These are phyloP conservation scores for Phrynocephalus forsythii DNA, from an alignment of 2,797 vertebrate species.

Conservation along the genomic window DNA sequence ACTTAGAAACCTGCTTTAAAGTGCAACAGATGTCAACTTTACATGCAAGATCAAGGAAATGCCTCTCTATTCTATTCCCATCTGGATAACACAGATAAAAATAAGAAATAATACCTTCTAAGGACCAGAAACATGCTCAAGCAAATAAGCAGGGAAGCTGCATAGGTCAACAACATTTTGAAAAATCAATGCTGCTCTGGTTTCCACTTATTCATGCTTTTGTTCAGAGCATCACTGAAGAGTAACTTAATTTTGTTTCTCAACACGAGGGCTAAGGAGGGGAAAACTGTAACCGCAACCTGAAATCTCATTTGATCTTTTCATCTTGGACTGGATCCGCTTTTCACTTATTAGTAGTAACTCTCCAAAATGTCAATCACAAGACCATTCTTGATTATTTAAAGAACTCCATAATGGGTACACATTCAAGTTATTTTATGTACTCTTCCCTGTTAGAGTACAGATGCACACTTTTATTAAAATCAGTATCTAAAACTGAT, in stretches of 20 bases:
- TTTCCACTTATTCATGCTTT: neutral
- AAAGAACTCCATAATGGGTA: neutral
- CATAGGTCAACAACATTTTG: slow-evolving; percentile 22
- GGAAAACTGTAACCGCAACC: too few species aligned
- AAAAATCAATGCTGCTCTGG: slow-evolving; percentile 22
- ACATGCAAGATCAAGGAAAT: slow-evolving; percentile 50
- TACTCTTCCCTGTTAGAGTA: neutral
- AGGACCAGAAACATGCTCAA: neutral
- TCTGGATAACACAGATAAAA: slow-evolving; percentile 36
- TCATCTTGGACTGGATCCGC: neutral
- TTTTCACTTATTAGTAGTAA: neutral
- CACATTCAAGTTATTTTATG: neutral
- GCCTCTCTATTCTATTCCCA: slow-evolving; percentile 30
- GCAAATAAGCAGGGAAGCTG: neutral
- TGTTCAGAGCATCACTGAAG: slow-evolving; percentile 5
- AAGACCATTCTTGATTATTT: neutral
- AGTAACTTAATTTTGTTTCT: too few species aligned
- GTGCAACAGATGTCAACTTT: slow-evolving; percentile 57
- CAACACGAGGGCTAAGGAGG: too few species aligned
- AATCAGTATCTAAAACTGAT: neutral
- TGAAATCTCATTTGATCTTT: neutral
- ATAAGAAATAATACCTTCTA: slow-evolving; percentile 19
- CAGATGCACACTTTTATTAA: neutral
- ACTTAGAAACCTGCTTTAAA: slow-evolving; percentile 62
- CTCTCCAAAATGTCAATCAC: neutral